Conservation (phyloP, 1,140 invertebrate species). For the Whitmania pigra region DNA sequence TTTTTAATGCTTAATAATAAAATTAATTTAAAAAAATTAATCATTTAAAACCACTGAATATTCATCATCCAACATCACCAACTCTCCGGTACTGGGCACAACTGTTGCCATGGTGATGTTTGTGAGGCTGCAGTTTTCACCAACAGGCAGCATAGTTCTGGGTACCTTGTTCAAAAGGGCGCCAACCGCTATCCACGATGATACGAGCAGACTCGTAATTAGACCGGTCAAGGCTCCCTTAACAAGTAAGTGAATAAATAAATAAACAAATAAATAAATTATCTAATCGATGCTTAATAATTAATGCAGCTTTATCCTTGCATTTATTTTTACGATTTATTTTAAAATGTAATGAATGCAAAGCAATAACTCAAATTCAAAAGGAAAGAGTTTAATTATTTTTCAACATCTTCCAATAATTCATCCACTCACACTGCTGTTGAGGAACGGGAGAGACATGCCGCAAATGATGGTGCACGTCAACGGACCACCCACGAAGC, state of each 20-base stretch:
- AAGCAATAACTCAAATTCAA: too few species aligned
- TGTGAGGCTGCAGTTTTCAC: background rate
- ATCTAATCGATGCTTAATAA: background rate
- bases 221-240: slow-evolving; percentile 33
- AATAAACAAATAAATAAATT: background rate
- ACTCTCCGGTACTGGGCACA: too few species aligned
- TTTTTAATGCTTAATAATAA: too few species aligned
- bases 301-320: background rate
- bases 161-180: slow-evolving; percentile 25
- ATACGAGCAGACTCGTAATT: slow-evolving; percentile 28
- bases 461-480: slow-evolving; percentile 31
- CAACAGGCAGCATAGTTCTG: background rate
- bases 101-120: background rate
- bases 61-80: too few species aligned
- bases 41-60: too few species aligned
- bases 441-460: slow-evolving; percentile 35
- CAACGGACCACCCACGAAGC: slow-evolving; percentile 37
- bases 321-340: slow-evolving; percentile 51
- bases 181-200: slow-evolving; percentile 33
- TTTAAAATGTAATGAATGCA: too few species aligned
- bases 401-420: background rate
- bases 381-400: slow-evolving; percentile 38
- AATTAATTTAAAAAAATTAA: too few species aligned
- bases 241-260: slow-evolving; percentile 6
- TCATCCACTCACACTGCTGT: slow-evolving; percentile 30